Evolutionary conservation across 2,797 vertebrate genomes (phyloP), one percentile per base, ranked within the genome.

Genomic region (Sus cebifrons): DNA sequence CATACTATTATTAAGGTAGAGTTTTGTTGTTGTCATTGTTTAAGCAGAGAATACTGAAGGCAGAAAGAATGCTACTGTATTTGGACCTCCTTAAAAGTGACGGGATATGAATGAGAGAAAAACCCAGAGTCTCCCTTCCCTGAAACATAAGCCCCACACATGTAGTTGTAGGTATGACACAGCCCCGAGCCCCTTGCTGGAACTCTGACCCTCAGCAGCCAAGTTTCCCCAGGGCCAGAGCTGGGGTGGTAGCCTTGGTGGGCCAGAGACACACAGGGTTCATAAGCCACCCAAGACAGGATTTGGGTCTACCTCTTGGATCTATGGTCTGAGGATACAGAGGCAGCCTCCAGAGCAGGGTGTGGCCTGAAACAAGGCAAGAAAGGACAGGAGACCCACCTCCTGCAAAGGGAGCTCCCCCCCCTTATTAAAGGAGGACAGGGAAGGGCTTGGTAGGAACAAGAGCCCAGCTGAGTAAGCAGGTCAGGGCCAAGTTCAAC

Each of bases 111-210:
- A 62, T n/a, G n/a, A 40, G 68, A 90, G 15, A 71, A n/a, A 29
- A 83, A 49, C 44, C 62, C 14, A 9, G 21, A 9, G 21, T 54
- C 60, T 85, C 36, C 21, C 29, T 70, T 15, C 36, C 65, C 44
- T 74, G 68, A 54, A 29, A 15, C 0, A 21, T 40, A 54, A 62
- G 60, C 23, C 25, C 40, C 67, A 29, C 13, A 13, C 54, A 5
- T 13, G 1, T 0, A 27, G n/a, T 14, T 44, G n/a, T 44, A 6
- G 29, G 9, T 36, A 52, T 1, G 1, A 68, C 20, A 15, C 13
- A 15, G 49, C 13, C 1, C 16, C 3, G 6, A 90, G 40, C 18
- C 36, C 17, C 12, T 2, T 3, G 18, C 14, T 40, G 20, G 67
- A 75, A 56, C 5, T 27, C 60, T 9, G 17, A n/a, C n/a, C 21